A percentile compares a stretch with the other conserved stretches of the same genome.
Evolutionary conservation across 1,140 invertebrate species (phyloP).

Genomic region (Psix sp.): DNA sequence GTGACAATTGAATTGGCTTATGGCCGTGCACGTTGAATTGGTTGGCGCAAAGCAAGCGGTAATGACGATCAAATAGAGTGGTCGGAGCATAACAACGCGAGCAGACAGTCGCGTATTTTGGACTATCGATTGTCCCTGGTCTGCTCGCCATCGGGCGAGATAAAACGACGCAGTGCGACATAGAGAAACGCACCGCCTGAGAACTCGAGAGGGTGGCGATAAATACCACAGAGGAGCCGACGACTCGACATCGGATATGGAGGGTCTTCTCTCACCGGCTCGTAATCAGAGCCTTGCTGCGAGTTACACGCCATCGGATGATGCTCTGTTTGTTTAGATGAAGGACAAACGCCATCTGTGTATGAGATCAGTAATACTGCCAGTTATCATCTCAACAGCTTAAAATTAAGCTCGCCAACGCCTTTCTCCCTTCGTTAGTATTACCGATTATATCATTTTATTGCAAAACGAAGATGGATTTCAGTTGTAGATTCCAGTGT

Average conservation of each 20-base stretch:
- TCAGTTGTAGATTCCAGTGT: no score
- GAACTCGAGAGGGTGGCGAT: constrained; percentile 6
- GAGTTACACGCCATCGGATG: not conserved
- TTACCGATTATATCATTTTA: no score
- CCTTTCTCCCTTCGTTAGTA: no score
- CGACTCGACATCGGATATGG: constrained; percentile 11
- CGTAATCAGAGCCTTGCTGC: not conserved
- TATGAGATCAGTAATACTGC: not conserved
- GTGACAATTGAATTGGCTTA: constrained; percentile 17
- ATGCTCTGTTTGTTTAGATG: constrained; percentile 7
- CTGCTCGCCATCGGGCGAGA: no score
- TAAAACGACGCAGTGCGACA: constrained; percentile 1
- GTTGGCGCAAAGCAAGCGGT: not conserved
- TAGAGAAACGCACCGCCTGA: not conserved
- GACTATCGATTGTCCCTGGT: constrained; percentile 14
- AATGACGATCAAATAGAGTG: constrained; percentile 8
- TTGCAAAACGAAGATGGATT: no score
- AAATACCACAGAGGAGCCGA: constrained; percentile 13
- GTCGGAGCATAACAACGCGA: not conserved
- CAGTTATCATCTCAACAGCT: no score
- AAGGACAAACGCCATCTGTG: constrained; percentile 1
- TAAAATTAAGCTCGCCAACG: no score
- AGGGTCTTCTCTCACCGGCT: not conserved
- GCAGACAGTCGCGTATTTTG: not conserved
- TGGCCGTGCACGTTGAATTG: not conserved